Evolutionary conservation across 2,888 invertebrate species (phyloP), one percentile per base, ranked within the genome.

Genomic region (Seladonia tumulorum): DNA sequence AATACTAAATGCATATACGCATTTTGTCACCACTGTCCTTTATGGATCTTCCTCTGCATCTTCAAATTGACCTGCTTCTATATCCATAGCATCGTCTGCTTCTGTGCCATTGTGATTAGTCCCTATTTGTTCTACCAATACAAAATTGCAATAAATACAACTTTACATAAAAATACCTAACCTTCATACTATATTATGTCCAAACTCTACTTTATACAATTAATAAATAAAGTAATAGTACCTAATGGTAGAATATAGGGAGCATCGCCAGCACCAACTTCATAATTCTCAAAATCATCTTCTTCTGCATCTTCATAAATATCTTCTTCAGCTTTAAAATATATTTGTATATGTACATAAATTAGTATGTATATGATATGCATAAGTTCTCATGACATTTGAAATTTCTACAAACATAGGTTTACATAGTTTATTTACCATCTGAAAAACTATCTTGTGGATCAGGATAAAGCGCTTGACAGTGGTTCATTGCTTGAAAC

Each of bases 401-500:
- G 3, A 35, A 60, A 75, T 22, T 75, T 66, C 35, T 18, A 14
- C 10, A n/a, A 29, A 35, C 45, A n/a, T n/a, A n/a, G n/a, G 2
- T 72, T 68, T 25, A 16, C n/a, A 25, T 12, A 35, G 1, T 53
- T 79, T 49, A 75, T 25, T 83, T 83, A 95, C 95, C 95, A 87
- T 95, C 96, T 29, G 95, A 95, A 88, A 95, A 94, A 86, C 95
- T 96, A 79, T 97, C 97, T 70, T 96, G 96, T 18, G 97, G 97
- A 94, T 98, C 98, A 5, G 98, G 98, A 95, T 98, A 97, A 84
- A 98, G 95, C 25, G 97, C 96, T 95, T 98, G 98, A 92, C 98
- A 98, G 70, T 97, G 96, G 87, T 96, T 97, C 96, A 98, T 97
- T 12, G 97, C 97, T 92, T 97, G 96, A 94, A 97, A 98, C 96